phyloP scores from a whole-genome alignment of 2,797 vertebrate species.

The Bovichtus diacanthus region DNA sequence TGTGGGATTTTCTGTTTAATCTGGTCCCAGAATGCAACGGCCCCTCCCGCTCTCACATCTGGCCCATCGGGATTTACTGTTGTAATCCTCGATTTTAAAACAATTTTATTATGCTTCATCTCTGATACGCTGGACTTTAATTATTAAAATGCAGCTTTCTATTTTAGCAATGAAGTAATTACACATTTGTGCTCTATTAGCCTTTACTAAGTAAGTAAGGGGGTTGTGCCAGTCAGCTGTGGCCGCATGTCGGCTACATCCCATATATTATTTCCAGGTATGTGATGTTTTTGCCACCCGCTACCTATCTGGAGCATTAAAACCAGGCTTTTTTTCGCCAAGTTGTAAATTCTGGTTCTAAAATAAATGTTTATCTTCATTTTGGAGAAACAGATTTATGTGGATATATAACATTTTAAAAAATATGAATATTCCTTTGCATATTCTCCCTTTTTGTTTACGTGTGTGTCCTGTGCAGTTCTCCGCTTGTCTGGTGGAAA shows the following conservation, averaged over 20 bases:
- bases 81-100: slow-evolving; percentile 87
- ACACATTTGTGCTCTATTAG: slow-evolving; percentile 79
- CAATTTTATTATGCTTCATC: slow-evolving; percentile 83
- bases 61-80: slow-evolving; percentile 80
- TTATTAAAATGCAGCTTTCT: slow-evolving; percentile 87
- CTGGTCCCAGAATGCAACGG: slow-evolving; percentile 69
- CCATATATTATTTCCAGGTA: not conserved
- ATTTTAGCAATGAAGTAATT: slow-evolving; percentile 82
- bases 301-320: not conserved
- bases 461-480: no score
- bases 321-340: not conserved
- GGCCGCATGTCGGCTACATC: not conserved
- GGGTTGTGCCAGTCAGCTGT: slow-evolving; percentile 26
- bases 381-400: not conserved
- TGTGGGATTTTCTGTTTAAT: slow-evolving; percentile 84
- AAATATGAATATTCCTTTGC: not conserved
- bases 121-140: slow-evolving; percentile 83
- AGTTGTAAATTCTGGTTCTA: not conserved
- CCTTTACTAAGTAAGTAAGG: slow-evolving; percentile 55
- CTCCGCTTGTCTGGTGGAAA: slow-evolving; percentile 9
- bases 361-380: not conserved
- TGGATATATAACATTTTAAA: not conserved
- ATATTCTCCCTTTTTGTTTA: not conserved
- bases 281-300: not conserved
- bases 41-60: slow-evolving; percentile 82